Conservation (phyloP, 1,140 invertebrate species). For the Procambarus virginalis region DNA sequence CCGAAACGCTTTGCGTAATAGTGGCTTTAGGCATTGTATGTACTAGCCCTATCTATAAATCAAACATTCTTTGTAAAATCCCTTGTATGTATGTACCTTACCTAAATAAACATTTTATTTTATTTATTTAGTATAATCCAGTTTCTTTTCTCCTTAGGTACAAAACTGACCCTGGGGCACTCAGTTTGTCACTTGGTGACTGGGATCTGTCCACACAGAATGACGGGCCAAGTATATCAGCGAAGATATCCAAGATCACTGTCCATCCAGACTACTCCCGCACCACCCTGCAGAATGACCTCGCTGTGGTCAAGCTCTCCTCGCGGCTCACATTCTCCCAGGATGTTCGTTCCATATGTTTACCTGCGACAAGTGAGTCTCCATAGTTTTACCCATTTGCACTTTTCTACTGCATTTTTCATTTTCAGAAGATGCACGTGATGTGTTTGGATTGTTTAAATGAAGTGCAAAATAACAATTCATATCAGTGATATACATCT, state of each 20-base stretch:
- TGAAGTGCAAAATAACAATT: no score
- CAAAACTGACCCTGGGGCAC: slow-evolving; percentile 4
- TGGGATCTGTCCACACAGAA: slow-evolving; percentile 56
- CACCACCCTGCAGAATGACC: slow-evolving; percentile 63
- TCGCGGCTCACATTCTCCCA: slow-evolving; percentile 23
- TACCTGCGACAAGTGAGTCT: slow-evolving; percentile 50
- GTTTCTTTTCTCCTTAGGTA: slow-evolving; percentile 43
- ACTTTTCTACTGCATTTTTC: neutral
- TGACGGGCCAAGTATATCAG: slow-evolving; percentile 24
- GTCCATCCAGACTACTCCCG: slow-evolving; percentile 57
- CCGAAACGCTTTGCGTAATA: no score
- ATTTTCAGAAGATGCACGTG: no score
- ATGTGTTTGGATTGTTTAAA: no score
- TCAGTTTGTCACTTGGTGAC: slow-evolving; percentile 57
- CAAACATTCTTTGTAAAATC: no score
- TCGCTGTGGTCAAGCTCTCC: slow-evolving; percentile 53
- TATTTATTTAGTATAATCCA: no score
- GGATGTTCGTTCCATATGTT: slow-evolving; percentile 52
- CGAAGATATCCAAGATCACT: slow-evolving; percentile 1
- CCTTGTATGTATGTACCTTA: no score
- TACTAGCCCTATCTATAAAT: no score
- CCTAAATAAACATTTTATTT: no score
- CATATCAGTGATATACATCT: no score
- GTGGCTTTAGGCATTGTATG: no score
- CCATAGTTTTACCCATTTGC: neutral